Conservation (phyloP, 1,140 invertebrate species). For the Elymnias hypermnestra region DNA sequence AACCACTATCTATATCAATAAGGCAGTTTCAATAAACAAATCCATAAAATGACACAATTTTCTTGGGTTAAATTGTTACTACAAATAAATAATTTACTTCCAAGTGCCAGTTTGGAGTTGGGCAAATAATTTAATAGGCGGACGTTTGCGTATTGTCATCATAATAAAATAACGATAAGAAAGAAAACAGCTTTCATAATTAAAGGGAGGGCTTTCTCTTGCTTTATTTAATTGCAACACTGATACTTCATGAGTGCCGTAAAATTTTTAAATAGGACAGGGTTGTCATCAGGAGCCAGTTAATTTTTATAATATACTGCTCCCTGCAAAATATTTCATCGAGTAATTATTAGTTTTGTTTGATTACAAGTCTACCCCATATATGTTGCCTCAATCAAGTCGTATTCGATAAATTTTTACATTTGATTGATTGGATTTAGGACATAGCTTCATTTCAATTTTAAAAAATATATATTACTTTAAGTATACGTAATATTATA, state of each 20-base stretch:
- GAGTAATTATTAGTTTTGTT: no score
- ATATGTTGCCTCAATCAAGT: no score
- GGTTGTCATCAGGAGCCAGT: neutral
- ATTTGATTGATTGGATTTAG: no score
- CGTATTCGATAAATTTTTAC: no score
- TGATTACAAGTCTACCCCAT: no score
- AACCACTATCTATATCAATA: no score
- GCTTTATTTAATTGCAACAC: conserved; percentile 14
- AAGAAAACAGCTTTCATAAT: conserved; percentile 58
- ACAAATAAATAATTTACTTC: conserved; percentile 13
- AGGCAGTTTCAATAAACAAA: no score
- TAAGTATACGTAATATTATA: no score
- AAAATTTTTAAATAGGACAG: neutral
- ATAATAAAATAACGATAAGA: conserved; percentile 62
- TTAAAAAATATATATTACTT: no score
- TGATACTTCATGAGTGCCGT: conserved; percentile 6
- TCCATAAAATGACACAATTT: no score
- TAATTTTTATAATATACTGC: neutral
- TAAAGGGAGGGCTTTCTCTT: conserved; percentile 36
- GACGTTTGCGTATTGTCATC: conserved; percentile 59
- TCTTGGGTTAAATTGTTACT: neutral
- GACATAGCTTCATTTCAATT: no score
- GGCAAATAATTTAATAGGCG: conserved; percentile 61
- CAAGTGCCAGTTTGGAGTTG: conserved; percentile 19
- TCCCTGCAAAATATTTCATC: neutral